Conservation (phyloP, 2,113 vertebrate species). For the Charadrius vociferus region DNA sequence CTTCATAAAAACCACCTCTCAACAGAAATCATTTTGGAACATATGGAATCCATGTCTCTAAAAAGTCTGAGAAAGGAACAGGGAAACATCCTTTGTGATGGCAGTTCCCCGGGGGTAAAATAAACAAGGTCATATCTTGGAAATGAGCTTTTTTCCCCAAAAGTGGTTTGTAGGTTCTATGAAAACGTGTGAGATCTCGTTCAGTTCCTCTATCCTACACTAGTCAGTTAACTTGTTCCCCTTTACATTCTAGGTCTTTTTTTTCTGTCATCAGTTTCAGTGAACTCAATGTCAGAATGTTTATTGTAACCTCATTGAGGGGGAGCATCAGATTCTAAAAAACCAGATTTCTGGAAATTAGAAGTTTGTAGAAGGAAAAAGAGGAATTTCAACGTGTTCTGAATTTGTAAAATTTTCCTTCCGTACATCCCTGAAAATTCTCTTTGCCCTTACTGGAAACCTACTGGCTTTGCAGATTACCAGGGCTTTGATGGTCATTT, state of each 20-base stretch:
- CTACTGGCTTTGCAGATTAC: too few species aligned
- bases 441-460: neutral
- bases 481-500: too few species aligned
- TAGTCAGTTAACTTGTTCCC: neutral
- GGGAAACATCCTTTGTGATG: neutral
- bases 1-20: constrained; percentile 36
- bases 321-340: neutral
- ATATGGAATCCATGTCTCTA: neutral
- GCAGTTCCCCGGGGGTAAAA: neutral
- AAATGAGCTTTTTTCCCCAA: neutral
- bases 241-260: neutral
- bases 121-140: neutral
- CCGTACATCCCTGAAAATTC: neutral
- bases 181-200: neutral
- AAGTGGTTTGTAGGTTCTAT: neutral
- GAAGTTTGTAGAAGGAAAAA: neutral
- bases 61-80: neutral
- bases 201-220: neutral
- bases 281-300: neutral
- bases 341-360: neutral
- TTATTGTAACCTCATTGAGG: neutral
- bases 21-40: constrained; percentile 10
- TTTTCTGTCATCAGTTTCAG: neutral
- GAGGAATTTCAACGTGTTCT: accelerated
- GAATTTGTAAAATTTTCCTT: neutral